Percentiles rank a stretch among this genome's conserved stretches.
Conservation (phyloP, 2,113 vertebrate genomes). For the Prionailurus viverrinus region DNA sequence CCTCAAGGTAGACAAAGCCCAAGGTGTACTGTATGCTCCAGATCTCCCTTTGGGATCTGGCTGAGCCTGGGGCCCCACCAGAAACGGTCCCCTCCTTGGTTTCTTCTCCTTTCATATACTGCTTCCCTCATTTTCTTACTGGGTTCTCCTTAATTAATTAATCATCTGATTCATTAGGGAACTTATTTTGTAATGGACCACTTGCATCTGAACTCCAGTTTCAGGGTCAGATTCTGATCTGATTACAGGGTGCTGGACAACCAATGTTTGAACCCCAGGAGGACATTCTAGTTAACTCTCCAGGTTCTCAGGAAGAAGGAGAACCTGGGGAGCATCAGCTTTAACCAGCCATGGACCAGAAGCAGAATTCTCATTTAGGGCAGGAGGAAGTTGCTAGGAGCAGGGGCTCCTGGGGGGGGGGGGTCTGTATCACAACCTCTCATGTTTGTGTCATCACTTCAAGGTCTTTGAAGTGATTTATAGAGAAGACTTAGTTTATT, state of each 20-base stretch:
- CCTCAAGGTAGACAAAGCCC: neutral
- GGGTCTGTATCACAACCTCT: neutral
- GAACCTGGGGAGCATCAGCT: neutral
- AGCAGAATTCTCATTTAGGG: neutral
- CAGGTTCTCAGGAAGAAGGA: neutral
- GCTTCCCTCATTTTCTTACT: neutral
- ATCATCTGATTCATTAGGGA: neutral
- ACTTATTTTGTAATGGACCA: neutral
- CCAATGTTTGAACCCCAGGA: neutral
- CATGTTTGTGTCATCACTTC: neutral
- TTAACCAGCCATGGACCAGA: neutral
- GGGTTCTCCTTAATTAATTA: neutral
- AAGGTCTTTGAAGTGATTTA: neutral
- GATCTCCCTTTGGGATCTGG: neutral
- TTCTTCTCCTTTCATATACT: neutral
- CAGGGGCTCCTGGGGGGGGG: neutral
- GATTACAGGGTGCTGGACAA: neutral
- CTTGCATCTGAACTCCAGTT: neutral
- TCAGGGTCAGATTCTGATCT: neutral
- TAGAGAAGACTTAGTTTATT: neutral
- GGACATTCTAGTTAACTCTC: neutral
- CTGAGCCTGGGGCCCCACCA: neutral
- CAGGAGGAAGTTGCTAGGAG: neutral
- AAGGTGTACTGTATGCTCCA: neutral
- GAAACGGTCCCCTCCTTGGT: neutral